Conservation (phyloP, 2,888 invertebrate genomes). For the Dicranocentrus wangi region DNA sequence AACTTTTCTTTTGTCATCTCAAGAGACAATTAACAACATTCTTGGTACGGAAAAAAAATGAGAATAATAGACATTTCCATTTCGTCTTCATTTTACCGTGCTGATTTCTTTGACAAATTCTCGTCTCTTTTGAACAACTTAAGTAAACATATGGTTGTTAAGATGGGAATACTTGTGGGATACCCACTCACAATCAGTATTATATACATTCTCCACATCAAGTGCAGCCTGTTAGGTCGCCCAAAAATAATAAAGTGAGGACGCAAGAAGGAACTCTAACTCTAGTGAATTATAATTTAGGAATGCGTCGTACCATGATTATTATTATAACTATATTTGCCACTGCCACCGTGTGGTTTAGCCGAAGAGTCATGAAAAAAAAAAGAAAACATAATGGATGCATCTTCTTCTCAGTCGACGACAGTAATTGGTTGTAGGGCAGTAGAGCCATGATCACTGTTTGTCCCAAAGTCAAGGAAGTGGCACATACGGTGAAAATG, state of each 20-base stretch:
- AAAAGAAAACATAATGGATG: slow-evolving; percentile 54
- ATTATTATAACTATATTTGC: slow-evolving; percentile 43
- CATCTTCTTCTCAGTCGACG: slow-evolving; percentile 45
- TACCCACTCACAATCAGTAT: no score
- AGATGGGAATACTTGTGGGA: neutral
- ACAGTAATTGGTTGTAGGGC: slow-evolving; percentile 65
- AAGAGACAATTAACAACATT: slow-evolving; percentile 54
- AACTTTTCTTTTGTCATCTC: slow-evolving; percentile 45
- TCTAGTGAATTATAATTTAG: slow-evolving; percentile 17
- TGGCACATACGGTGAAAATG: slow-evolving; percentile 45
- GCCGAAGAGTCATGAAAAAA: neutral
- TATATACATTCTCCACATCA: no score
- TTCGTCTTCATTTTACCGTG: slow-evolving; percentile 53
- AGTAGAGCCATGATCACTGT: slow-evolving; percentile 56
- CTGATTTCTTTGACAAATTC: slow-evolving; percentile 22
- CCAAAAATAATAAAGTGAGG: neutral
- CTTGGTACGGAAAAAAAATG: slow-evolving; percentile 41
- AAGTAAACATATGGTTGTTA: neutral
- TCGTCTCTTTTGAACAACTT: slow-evolving; percentile 7
- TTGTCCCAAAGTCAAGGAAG: slow-evolving; percentile 33
- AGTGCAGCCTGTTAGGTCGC: no score
- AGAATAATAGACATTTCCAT: slow-evolving; percentile 40
- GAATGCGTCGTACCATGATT: no score
- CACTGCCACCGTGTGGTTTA: slow-evolving; percentile 14
- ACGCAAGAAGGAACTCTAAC: neutral